Base-by-base conservation (phyloP, 2,113 vertebrate genomes). In the Oophaga pumilio region DNA sequence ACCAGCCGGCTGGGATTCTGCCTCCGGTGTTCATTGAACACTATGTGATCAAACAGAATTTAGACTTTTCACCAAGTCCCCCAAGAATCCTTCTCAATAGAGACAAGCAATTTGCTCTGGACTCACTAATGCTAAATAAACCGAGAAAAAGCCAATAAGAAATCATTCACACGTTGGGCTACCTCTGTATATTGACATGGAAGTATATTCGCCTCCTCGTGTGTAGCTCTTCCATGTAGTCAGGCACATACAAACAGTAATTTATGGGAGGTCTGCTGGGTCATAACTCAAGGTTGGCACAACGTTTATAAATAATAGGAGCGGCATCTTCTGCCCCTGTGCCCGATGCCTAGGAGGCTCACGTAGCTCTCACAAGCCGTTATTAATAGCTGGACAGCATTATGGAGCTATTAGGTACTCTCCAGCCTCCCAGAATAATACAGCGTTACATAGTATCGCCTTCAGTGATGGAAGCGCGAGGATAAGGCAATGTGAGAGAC, bases 51-150 rank as follows among this genome's bases (percentile, higher is more conserved):
- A 8, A 7, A 28, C 14, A 77, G 43, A 73, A 85, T 85, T 64
- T 85, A 78, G 52, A 20, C 43, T 56, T 85, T 85, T 33, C 57
- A 62, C 57, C 7, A 50, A n/a, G 57, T 77, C 74, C 74, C 84
- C 20, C 57, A 85, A 85, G 84, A 85, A 26, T 53, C 59, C n/a
- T 66, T 28, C 26, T 77, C 59, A 85, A 85, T 52, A 18, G 28
- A 76, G 84, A 85, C 59, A 78, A 62, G 73, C 56, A 85, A 78
- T 66, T 85, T 76, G n/a, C 84, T 66, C 53, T 64, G 74, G 33
- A 85, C 66, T 76, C 10, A 50, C 56, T 52, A 53, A 59, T 22
- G 64, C 57, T 77, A 77, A 66, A 76, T 28, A 85, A 85, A 24
- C 18, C 15, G 17, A 85, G 71, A 57, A 78, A 76, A 74, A 14